phyloP scores from a whole-genome alignment of 2,888 invertebrate species.

The Pasiphila rectangulata region DNA sequence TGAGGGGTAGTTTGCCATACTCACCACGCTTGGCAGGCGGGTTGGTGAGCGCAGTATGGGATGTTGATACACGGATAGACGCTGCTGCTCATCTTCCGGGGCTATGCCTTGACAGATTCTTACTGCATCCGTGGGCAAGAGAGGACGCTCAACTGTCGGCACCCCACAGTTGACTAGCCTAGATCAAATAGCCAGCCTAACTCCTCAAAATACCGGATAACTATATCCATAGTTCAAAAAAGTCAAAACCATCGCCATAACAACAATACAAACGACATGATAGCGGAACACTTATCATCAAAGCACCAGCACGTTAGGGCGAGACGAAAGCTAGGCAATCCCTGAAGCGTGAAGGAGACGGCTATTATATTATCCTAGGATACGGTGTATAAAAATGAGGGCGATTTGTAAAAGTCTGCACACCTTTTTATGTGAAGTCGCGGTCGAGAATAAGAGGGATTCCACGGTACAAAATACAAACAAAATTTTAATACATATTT shows the following conservation, averaged over 20 bases:
- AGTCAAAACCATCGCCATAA: neutral
- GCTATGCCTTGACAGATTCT: too few species aligned
- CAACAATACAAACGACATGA: constrained; percentile 31
- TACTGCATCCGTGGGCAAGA: too few species aligned
- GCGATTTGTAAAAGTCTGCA: constrained; percentile 37
- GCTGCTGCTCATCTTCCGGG: too few species aligned
- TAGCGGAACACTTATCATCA: constrained; percentile 4
- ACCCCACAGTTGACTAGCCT: too few species aligned
- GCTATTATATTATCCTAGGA: constrained; percentile 35
- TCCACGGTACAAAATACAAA: neutral
- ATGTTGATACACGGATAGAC: too few species aligned
- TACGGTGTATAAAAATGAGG: constrained; percentile 41
- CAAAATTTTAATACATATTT: neutral
- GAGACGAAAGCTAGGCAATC: constrained; percentile 22
- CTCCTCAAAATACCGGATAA: neutral
- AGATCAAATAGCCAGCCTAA: too few species aligned
- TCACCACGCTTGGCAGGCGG: too few species aligned
- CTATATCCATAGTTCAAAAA: neutral
- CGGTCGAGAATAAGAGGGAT: neutral
- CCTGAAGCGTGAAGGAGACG: constrained; percentile 24
- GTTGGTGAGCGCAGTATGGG: too few species aligned
- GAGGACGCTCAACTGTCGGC: too few species aligned
- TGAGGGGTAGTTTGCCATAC: too few species aligned
- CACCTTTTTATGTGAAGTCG: constrained; percentile 33
- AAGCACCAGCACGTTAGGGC: constrained; percentile 10